Conservation (phyloP, 2,113 vertebrate species). For the Sapajus apella region DNA sequence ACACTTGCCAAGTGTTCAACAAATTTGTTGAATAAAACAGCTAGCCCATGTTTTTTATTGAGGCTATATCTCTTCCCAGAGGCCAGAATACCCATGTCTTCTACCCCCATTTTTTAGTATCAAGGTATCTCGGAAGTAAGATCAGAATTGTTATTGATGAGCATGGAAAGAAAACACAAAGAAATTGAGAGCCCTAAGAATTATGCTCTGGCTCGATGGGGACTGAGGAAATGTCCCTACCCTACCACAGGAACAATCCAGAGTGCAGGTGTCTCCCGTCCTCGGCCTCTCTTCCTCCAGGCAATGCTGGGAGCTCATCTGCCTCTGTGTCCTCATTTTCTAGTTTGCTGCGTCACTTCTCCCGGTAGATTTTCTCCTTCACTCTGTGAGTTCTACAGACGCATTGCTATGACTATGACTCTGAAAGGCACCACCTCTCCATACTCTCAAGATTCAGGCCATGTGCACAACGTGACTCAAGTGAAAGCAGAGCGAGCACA, state of each 20-base stretch:
- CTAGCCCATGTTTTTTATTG: not conserved
- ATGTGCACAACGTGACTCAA: not conserved
- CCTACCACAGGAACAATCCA: not conserved
- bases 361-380: not conserved
- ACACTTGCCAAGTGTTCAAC: not conserved
- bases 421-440: not conserved
- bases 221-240: not conserved
- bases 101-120: not conserved
- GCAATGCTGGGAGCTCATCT: not conserved
- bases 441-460: not conserved
- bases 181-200: slow-evolving; percentile 3
- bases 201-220: not conserved
- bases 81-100: not conserved
- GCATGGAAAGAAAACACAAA: slow-evolving; percentile 32
- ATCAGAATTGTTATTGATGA: not conserved
- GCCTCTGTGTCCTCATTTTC: not conserved
- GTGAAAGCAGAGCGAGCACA: not conserved
- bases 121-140: not conserved
- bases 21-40: not conserved
- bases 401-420: not conserved
- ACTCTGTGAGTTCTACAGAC: not conserved
- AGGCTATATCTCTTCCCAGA: not conserved
- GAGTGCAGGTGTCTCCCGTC: not conserved
- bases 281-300: not conserved
- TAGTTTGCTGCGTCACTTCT: not conserved